phyloP scores from a whole-genome alignment of 2,888 invertebrate genomes.

The Dicycla oo region DNA sequence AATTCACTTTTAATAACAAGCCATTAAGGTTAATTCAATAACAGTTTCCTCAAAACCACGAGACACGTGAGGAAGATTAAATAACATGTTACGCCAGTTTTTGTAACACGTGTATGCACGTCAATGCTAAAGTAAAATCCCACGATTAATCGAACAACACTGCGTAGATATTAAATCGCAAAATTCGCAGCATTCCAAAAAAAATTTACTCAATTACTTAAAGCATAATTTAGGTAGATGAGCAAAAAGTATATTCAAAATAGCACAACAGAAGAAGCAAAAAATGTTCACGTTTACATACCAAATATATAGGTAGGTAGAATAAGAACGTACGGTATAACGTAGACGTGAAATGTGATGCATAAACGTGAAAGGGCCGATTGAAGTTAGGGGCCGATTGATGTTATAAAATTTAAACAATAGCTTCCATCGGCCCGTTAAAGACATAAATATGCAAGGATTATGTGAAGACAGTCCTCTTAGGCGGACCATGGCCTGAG shows the following conservation, averaged over 20 bases:
- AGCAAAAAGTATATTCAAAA: background rate
- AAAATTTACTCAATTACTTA: too few species aligned
- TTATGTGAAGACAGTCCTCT: background rate
- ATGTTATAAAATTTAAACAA: too few species aligned
- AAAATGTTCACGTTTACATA: background rate
- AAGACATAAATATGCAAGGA: background rate
- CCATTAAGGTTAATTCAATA: background rate
- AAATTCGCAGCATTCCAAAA: background rate
- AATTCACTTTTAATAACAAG: conserved; percentile 2
- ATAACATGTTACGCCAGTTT: conserved; percentile 20
- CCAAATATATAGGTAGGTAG: too few species aligned
- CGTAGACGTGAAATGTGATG: too few species aligned
- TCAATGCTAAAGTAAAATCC: conserved; percentile 10
- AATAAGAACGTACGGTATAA: too few species aligned
- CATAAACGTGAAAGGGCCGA: too few species aligned
- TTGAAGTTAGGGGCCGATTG: too few species aligned
- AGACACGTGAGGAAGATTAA: background rate
- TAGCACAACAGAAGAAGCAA: background rate
- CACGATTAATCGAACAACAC: conserved; percentile 14
- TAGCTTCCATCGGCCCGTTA: too few species aligned
- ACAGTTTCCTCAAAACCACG: conserved; percentile 3
- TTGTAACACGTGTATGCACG: conserved; percentile 10
- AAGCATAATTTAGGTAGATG: background rate
- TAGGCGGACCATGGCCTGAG: too few species aligned
- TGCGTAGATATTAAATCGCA: background rate